Percentiles rank a stretch among this genome's conserved stretches.
Evolutionary conservation across 2,888 invertebrate genomes (phyloP).

Genomic region (Drosophila mettleri): DNA sequence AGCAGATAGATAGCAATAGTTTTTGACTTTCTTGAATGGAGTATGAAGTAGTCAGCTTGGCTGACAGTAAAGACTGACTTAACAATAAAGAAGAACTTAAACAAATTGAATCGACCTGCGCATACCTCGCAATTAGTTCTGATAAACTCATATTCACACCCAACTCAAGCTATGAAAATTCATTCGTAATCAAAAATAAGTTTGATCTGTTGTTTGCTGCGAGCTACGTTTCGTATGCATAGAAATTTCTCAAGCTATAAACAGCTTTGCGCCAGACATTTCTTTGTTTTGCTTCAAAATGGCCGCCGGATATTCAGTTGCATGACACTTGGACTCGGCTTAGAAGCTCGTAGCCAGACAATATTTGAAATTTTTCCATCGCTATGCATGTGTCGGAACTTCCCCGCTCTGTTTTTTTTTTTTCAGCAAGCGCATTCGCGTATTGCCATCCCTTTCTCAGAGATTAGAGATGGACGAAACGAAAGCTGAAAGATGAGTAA

Average conservation of each 20-base stretch:
- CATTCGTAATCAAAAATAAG: not conserved
- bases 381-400: not conserved
- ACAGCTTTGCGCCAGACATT: not conserved
- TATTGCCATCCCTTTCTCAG: not conserved
- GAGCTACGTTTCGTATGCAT: not conserved
- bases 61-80: no score
- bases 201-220: not conserved
- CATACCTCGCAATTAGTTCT: not conserved
- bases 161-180: not conserved
- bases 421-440: not conserved
- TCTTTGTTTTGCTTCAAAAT: not conserved
- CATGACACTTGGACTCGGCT: not conserved
- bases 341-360: not conserved
- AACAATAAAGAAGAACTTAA: no score
- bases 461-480: not conserved
- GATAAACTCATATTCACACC: not conserved
- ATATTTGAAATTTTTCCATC: conserved; percentile 1
- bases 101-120: not conserved
- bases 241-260: not conserved
- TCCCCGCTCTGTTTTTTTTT: not conserved
- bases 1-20: no score
- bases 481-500: not conserved
- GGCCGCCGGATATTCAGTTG: not conserved
- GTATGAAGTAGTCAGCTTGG: no score
- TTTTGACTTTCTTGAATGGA: no score